Evolutionary conservation across 2,888 invertebrate species (phyloP).

Genomic region (Leucophora obtusa): DNA sequence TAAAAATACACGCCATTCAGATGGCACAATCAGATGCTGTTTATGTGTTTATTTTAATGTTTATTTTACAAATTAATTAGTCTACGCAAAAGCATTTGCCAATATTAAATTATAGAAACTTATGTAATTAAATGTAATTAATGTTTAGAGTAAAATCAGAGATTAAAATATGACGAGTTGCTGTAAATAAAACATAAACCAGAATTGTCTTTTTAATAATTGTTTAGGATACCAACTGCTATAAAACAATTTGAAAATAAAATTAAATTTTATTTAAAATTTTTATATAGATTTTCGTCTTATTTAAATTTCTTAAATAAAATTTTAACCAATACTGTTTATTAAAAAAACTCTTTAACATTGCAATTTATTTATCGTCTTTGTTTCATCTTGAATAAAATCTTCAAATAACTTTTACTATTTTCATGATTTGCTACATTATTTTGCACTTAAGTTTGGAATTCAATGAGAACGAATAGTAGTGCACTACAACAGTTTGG

Average conservation of each 20-base stretch:
- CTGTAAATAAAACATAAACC: too few species aligned
- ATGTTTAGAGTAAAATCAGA: too few species aligned
- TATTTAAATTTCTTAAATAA: slow-evolving; percentile 3
- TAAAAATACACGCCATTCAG: too few species aligned
- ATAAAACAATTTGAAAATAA: not conserved
- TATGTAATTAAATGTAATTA: too few species aligned
- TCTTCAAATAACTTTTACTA: slow-evolving; percentile 8
- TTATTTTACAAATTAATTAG: too few species aligned
- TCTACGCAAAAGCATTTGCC: too few species aligned
- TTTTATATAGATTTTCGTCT: not conserved
- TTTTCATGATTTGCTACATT: slow-evolving; percentile 49
- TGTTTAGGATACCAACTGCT: too few species aligned
- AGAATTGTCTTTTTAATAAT: too few species aligned
- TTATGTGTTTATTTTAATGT: too few species aligned
- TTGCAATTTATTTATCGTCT: not conserved
- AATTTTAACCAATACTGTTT: not conserved
- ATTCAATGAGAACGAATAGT: slow-evolving; percentile 38
- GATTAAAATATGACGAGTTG: too few species aligned
- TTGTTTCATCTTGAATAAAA: slow-evolving; percentile 14
- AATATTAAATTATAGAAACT: too few species aligned
- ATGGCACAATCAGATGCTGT: too few species aligned
- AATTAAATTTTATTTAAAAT: not conserved
- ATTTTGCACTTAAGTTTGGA: slow-evolving; percentile 53
- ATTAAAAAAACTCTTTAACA: slow-evolving; percentile 33
- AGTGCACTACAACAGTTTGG: not conserved